Evolutionary conservation across 2,113 vertebrate genomes (phyloP).

Genomic region (Dromiciops gliroides): DNA sequence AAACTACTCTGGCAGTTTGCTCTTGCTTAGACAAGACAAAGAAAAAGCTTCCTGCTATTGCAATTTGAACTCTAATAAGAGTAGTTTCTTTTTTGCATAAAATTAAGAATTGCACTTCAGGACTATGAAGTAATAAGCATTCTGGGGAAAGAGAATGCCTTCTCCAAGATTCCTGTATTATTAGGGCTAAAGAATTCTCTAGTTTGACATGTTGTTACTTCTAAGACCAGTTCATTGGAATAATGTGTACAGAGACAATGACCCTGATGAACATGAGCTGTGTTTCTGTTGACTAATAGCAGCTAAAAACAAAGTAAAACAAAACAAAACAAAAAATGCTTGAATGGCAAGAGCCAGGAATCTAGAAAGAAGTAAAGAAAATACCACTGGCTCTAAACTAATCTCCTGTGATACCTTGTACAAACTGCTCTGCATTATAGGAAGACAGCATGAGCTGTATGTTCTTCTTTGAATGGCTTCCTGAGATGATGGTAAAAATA

Average conservation of each 20-base stretch:
- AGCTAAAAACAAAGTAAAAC: slow-evolving; percentile 1
- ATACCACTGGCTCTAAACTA: slow-evolving; percentile 39
- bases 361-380: slow-evolving; percentile 58
- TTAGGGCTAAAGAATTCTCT: slow-evolving; percentile 28
- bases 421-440: slow-evolving; percentile 12
- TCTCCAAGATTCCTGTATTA: not conserved
- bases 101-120: not conserved
- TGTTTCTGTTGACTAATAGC: slow-evolving; percentile 2
- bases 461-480: slow-evolving; percentile 53
- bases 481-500: slow-evolving; percentile 29
- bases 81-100: slow-evolving; percentile 17
- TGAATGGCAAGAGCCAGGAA: not conserved
- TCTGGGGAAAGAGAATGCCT: not conserved
- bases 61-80: not conserved
- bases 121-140: slow-evolving; percentile 5
- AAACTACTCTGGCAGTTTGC: slow-evolving; percentile 28
- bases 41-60: not conserved
- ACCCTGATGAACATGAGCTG: not conserved
- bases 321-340: not conserved
- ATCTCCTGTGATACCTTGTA: slow-evolving; percentile 5
- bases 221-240: not conserved
- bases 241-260: slow-evolving; percentile 27
- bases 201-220: not conserved
- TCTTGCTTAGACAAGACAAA: not conserved
- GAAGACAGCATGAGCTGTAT: slow-evolving; percentile 40